phyloP scores from a whole-genome alignment of 2,888 invertebrate genomes.

The Tubiluchus corallicola region DNA sequence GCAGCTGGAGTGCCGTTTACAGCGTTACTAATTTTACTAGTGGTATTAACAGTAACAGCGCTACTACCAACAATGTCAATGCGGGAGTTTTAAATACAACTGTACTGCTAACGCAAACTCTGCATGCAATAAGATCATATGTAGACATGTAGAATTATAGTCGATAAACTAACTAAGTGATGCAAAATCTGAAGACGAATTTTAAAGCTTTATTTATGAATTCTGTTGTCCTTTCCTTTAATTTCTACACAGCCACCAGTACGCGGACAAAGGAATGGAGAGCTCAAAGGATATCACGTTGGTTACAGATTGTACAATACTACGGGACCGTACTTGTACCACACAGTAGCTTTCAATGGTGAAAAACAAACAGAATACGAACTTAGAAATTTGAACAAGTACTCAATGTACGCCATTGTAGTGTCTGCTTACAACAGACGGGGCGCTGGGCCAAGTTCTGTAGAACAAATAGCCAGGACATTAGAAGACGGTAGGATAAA shows the following conservation, averaged over 20 bases:
- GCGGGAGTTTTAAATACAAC: too few relatives aligned
- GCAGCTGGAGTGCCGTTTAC: too few relatives aligned
- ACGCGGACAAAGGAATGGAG: constrained; percentile 24
- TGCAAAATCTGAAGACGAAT: too few relatives aligned
- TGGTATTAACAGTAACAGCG: too few relatives aligned
- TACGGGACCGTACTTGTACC: constrained; percentile 25
- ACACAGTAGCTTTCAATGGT: constrained; percentile 17
- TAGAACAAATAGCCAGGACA: constrained; percentile 20
- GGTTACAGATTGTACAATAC: constrained; percentile 28
- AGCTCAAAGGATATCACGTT: constrained; percentile 30
- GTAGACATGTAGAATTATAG: too few relatives aligned
- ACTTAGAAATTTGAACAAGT: constrained; percentile 24
- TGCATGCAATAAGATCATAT: too few relatives aligned
- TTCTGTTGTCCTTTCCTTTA: too few relatives aligned
- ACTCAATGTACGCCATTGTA: constrained; percentile 23
- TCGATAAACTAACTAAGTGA: too few relatives aligned
- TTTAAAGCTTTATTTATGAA: too few relatives aligned
- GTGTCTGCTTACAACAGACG: constrained; percentile 23
- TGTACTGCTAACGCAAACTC: too few relatives aligned
- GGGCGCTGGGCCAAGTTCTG: constrained; percentile 23
- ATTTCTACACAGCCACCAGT: constrained; percentile 21
- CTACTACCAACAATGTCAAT: too few relatives aligned
- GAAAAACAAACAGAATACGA: constrained; percentile 14
- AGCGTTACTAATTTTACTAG: too few relatives aligned
- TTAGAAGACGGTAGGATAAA: constrained; percentile 28